phyloP scores from a whole-genome alignment of 2,113 vertebrate genomes.

The Chionodraco myersi region DNA sequence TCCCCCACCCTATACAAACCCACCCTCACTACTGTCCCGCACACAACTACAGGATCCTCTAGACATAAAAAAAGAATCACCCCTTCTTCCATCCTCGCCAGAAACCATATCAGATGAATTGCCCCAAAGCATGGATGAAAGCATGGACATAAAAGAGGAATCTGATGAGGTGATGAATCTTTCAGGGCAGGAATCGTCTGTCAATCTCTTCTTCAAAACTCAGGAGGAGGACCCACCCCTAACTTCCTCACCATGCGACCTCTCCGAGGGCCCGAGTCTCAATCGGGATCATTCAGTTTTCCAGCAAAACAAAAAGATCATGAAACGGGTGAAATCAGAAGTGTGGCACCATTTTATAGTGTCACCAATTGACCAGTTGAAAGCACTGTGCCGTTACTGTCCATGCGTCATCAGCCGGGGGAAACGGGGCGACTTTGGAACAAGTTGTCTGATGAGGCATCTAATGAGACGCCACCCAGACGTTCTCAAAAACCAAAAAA shows the following conservation, averaged over 20 bases:
- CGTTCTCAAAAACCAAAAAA: constrained; percentile 90
- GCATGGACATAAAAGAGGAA: constrained; percentile 83
- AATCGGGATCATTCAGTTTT: constrained; percentile 85
- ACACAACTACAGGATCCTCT: constrained; percentile 82
- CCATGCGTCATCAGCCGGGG: constrained; percentile 93
- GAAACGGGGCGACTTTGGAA: constrained; percentile 93
- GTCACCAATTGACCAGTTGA: constrained; percentile 90
- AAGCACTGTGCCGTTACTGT: constrained; percentile 95
- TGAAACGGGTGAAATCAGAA: constrained; percentile 94
- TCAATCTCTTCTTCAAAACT: constrained; percentile 84
- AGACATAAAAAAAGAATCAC: constrained; percentile 83
- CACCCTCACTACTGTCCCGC: constrained; percentile 89
- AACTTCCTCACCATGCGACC: constrained; percentile 85
- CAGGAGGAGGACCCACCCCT: constrained; percentile 81
- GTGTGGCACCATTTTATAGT: constrained; percentile 96
- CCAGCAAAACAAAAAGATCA: constrained; percentile 94
- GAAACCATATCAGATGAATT: constrained; percentile 85
- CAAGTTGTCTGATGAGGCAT: constrained; percentile 95
- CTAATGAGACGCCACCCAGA: constrained; percentile 92
- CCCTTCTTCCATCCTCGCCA: constrained; percentile 85
- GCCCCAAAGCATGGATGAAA: constrained; percentile 72
- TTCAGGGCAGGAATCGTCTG: constrained; percentile 80
- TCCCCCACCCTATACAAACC: constrained; percentile 88
- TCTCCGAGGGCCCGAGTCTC: constrained; percentile 75
- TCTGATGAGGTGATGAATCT: constrained; percentile 81